Conservation (phyloP, 2,797 vertebrate species). For the Siniperca scherzeri region DNA sequence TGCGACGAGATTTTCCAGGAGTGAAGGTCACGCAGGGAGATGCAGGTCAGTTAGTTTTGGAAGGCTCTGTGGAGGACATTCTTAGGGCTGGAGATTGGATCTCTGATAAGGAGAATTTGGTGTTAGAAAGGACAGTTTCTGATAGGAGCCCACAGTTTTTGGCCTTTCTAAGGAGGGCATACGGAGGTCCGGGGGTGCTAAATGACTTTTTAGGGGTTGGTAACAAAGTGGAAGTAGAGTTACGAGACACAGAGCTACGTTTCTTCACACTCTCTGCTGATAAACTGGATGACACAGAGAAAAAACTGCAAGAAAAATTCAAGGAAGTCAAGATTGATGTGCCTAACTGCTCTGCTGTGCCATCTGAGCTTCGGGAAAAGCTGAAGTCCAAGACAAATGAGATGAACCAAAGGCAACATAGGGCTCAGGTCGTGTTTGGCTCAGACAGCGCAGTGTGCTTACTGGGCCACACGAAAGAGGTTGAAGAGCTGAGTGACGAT, state of each 20-base stretch:
- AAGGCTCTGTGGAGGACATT: conserved; percentile 50
- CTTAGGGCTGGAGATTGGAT: conserved; percentile 39
- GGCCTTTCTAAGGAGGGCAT: conserved; percentile 58
- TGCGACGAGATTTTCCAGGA: conserved; percentile 10
- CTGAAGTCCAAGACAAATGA: conserved; percentile 49
- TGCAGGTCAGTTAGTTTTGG: conserved; percentile 38
- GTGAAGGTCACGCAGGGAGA: conserved; percentile 27
- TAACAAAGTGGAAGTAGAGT: conserved; percentile 54
- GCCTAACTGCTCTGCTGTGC: conserved; percentile 29
- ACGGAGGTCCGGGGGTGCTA: conserved; percentile 46
- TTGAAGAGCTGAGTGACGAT: conserved; percentile 54
- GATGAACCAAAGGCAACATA: conserved; percentile 49
- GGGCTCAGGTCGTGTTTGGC: conserved; percentile 37
- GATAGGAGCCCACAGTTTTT: conserved; percentile 50
- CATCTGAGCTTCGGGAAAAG: conserved; percentile 49
- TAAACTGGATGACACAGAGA: conserved; percentile 45
- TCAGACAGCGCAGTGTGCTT: conserved; percentile 35
- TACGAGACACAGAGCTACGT: conserved; percentile 57
- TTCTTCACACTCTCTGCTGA: conserved; percentile 53
- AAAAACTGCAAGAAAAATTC: conserved; percentile 43
- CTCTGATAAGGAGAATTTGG: conserved; percentile 4
- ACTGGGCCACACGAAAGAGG: conserved; percentile 64
- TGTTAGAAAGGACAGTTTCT: conserved; percentile 54
- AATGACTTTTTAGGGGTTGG: conserved; percentile 45
- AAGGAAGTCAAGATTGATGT: conserved; percentile 57